Base-by-base conservation (phyloP, 2,113 vertebrate genomes). In the Urocynchramus pylzowi region DNA sequence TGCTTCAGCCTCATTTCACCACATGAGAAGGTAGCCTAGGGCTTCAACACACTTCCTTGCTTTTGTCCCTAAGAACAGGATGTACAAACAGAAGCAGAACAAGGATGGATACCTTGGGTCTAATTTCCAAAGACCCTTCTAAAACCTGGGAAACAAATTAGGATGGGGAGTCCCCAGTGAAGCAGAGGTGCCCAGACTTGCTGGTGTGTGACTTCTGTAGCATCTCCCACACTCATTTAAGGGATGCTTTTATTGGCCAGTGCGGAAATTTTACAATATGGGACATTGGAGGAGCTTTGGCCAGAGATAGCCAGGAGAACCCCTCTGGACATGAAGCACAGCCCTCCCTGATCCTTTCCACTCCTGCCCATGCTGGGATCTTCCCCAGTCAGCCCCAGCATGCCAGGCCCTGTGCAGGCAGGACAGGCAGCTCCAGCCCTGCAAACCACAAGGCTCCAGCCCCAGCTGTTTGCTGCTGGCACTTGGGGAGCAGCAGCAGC, bases 341-440 rank as follows among this genome's bases (percentile, higher is more conserved):
- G 28, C 26, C 50, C 16, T 79, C 44, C 20, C 47, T 6, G 11
- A 15, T 14, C 33, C 41, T 57, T 59, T 54, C 31, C 39, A 28
- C 17, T 12, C 47, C 35, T 35, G 19, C 24, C 44, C 47, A 30
- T 4, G 0, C 8, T 19, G 60, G 26, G 41, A 41, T 30, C 27
- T 37, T 64, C 16, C 53, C 23, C 35, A 10, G 1, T 2, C 1
- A 5, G 16, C 4, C 18, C 21, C 52, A 61, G 19, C 2, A 0
- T 54, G 73, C 37, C 4, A 3, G 67, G 27, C 42, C 27, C 52
- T 2, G 16, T 4, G 2, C 26, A 77, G 35, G 52, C 54, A 78
- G 33, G 27, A 47, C 24, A 35, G 47, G 69, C 45, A 52, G 73
- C 78, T 73, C n/a, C 16, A 9, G 9, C 39, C 73, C 59, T 21